Evolutionary conservation across 2,888 invertebrate species (phyloP).

Genomic region (Unio delphinus): DNA sequence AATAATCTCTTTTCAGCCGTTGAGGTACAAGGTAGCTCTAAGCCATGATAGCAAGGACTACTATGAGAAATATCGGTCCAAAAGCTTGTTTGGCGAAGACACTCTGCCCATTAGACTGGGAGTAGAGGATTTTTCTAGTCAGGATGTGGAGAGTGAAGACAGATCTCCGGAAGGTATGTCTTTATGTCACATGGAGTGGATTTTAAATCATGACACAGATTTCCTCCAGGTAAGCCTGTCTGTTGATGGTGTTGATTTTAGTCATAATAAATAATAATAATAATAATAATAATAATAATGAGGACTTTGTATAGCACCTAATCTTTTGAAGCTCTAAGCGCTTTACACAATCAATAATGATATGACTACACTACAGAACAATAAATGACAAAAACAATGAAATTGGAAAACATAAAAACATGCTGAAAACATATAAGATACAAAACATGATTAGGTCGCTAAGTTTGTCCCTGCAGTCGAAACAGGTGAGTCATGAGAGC

Average conservation of each 20-base stretch:
- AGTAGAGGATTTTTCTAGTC: constrained; percentile 45
- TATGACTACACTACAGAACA: too few relatives aligned
- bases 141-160: constrained; percentile 40
- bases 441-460: too few relatives aligned
- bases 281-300: too few relatives aligned
- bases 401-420: too few relatives aligned
- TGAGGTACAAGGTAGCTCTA: constrained; percentile 92
- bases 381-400: too few relatives aligned
- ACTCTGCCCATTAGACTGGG: constrained; percentile 54
- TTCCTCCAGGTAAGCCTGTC: not conserved
- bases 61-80: constrained; percentile 75
- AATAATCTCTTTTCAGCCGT: constrained; percentile 78
- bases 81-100: constrained; percentile 64
- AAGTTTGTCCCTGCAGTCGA: too few relatives aligned
- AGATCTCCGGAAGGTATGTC: constrained; percentile 56
- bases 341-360: too few relatives aligned
- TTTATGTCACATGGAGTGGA: not conserved
- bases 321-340: too few relatives aligned
- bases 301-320: too few relatives aligned
- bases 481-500: too few relatives aligned
- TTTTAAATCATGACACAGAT: not conserved
- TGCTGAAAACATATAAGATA: too few relatives aligned
- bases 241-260: not conserved
- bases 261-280: too few relatives aligned
- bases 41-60: constrained; percentile 94